Conservation (phyloP, 2,797 vertebrate species). For the Leucoraja ocellata region DNA sequence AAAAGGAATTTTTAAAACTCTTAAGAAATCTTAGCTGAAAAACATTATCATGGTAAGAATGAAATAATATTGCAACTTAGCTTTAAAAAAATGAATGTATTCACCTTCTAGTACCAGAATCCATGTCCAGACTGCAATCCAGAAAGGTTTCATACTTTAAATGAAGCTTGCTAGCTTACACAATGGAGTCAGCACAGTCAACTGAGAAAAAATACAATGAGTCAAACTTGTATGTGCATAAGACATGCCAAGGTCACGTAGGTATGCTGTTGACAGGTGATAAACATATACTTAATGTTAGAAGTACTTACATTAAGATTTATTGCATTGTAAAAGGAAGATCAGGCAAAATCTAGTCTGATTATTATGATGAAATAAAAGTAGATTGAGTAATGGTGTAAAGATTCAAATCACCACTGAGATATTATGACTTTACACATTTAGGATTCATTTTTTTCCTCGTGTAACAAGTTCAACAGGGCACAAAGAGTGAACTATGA, state of each 20-base stretch:
- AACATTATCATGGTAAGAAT: background rate
- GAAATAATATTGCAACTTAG: background rate
- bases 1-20: background rate
- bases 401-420: background rate
- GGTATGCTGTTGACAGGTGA: background rate
- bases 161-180: background rate
- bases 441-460: no score
- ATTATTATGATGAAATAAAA: background rate
- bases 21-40: background rate
- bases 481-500: no score
- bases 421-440: background rate
- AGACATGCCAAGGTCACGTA: background rate
- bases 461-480: no score
- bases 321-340: background rate
- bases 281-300: background rate
- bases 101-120: slow-evolving; percentile 1
- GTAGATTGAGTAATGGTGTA: background rate
- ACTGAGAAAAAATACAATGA: background rate
- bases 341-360: background rate
- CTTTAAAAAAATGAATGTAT: background rate
- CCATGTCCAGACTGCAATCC: background rate
- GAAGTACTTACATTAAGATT: background rate
- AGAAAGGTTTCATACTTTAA: background rate
- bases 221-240: background rate
- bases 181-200: background rate